Base-by-base conservation (phyloP, 1,140 invertebrate genomes). In the Brachionus rubens region DNA sequence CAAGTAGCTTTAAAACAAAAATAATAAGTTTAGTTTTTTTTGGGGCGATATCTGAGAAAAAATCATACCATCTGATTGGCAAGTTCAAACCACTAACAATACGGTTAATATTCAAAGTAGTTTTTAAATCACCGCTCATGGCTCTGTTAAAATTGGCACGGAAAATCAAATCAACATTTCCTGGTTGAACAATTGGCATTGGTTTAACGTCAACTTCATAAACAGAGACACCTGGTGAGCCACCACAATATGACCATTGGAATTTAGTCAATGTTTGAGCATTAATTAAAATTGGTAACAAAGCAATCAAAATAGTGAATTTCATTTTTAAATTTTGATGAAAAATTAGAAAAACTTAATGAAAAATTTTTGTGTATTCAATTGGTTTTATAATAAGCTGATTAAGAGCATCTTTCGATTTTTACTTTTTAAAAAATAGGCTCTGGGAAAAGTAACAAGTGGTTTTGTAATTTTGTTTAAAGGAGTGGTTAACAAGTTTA, bases 161-260 rank as follows among this genome's bases (percentile, higher is more conserved):
- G 28, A 75, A 36, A 30, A 47, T 36, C 2, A 75, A 6, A 24
- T 52, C 14, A 40, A 43, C 33, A 33, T 48, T 7, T 36, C 70
- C 70, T 21, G 70, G 70, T 33, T 75, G 46, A 36, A 75, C 14
- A 28, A 75, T 75, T 52, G 70, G 70, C 70, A 75, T 75, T n/a
- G 70, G 70, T 14, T 36, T 56, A 14, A 75, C 21, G n/a, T 41
- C 52, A 0, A 70, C 33, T 48, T 70, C 67, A n/a, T 33, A 50
- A 0, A 70, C 3, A 46, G 43, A 36, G 12, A 70, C 21, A 33
- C 19, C 26, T 48, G 40, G 36, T 9, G 67, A 70, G 12, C 67
- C 67, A 14, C 67, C n/a, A n/a, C n/a, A 70, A 47, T 70, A 24
- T n/a, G 21, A 46, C 67, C 67, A 70, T 50, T 70, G 43, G 5